Evolutionary conservation across 2,797 vertebrate genomes (phyloP).

Genomic region (Danio albolineatus): DNA sequence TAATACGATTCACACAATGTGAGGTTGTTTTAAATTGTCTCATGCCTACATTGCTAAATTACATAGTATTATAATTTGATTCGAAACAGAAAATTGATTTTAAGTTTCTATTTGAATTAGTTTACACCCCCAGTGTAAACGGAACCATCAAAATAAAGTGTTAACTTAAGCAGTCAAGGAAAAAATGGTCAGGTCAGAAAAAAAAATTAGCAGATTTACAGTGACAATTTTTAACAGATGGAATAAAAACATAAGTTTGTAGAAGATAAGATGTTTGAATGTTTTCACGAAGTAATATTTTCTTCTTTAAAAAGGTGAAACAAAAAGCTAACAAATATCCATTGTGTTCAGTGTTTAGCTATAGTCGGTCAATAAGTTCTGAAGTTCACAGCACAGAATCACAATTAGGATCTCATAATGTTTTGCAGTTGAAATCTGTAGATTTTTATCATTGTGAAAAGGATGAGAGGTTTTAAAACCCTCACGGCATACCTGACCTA

Average conservation of each 20-base stretch:
- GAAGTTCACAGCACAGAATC: background rate
- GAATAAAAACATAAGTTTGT: background rate
- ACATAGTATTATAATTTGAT: too few species aligned
- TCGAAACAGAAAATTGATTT: too few species aligned
- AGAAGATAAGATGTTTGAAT: background rate
- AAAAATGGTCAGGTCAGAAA: background rate
- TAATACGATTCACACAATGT: too few species aligned
- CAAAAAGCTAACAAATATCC: background rate
- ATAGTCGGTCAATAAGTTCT: background rate
- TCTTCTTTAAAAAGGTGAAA: background rate
- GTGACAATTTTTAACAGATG: background rate
- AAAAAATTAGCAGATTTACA: background rate
- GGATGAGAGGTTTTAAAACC: slow-evolving; percentile 14
- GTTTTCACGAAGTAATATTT: background rate
- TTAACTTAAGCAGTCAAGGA: background rate
- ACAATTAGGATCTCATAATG: background rate
- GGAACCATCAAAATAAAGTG: too few species aligned
- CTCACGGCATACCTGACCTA: slow-evolving; percentile 17
- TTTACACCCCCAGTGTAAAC: too few species aligned
- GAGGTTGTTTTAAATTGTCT: too few species aligned
- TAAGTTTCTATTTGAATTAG: too few species aligned
- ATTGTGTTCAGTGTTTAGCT: background rate
- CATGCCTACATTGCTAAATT: too few species aligned
- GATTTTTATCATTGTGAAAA: background rate
- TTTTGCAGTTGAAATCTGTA: background rate